Evolutionary conservation across 1,140 invertebrate genomes (phyloP).

Genomic region (Spodoptera frugiperda): DNA sequence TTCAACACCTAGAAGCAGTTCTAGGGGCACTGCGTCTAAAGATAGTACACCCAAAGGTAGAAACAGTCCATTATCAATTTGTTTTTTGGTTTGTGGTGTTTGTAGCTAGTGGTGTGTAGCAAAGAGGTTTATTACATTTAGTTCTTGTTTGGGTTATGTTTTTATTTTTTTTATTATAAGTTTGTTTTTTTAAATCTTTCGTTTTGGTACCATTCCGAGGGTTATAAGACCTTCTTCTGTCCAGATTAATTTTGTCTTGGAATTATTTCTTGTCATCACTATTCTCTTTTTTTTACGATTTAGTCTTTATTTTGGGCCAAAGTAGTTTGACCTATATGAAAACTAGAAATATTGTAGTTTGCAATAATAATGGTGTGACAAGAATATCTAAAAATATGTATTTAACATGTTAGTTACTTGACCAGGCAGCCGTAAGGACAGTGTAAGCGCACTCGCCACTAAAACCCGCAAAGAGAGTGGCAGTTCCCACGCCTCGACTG

Average conservation of each 20-base stretch:
- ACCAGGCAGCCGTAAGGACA: slow-evolving; percentile 71
- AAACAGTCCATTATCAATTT: slow-evolving; percentile 44
- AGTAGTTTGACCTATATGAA: too few relatives aligned
- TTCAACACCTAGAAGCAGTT: slow-evolving; percentile 77
- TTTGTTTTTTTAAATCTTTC: too few relatives aligned
- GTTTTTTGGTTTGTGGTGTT: slow-evolving; percentile 38
- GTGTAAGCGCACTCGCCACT: slow-evolving; percentile 71
- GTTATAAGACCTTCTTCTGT: too few relatives aligned
- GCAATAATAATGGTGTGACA: too few relatives aligned
- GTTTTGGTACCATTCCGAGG: too few relatives aligned
- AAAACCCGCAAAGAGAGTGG: slow-evolving; percentile 82
- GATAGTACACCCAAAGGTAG: slow-evolving; percentile 82
- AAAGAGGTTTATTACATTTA: neutral
- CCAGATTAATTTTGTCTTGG: too few relatives aligned
- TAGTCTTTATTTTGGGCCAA: too few relatives aligned
- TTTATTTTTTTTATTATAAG: neutral
- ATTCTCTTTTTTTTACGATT: too few relatives aligned
- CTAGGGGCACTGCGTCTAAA: slow-evolving; percentile 78
- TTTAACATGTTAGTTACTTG: slow-evolving; percentile 41
- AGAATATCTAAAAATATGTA: neutral
- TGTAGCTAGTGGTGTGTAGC: slow-evolving; percentile 36
- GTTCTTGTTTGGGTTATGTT: neutral
- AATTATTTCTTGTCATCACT: too few relatives aligned
- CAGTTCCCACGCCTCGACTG: slow-evolving; percentile 80
- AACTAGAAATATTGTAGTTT: too few relatives aligned